Base-by-base conservation (phyloP, 2,113 vertebrate species). In the Ursus arctos region DNA sequence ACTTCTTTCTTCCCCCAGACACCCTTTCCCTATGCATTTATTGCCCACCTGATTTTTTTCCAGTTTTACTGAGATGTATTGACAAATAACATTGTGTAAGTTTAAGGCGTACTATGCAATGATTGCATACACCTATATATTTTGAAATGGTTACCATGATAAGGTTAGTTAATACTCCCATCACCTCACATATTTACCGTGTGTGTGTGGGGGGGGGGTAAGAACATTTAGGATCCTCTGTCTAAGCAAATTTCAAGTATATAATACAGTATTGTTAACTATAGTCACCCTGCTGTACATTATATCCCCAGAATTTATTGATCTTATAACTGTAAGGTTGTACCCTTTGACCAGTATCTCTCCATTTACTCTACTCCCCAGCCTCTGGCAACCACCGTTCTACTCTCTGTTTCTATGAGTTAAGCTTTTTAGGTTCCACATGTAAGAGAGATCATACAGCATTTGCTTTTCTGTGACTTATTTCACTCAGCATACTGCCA, bases 201-300 rank as follows among this genome's bases (percentile, higher is more conserved):
- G 63, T 88, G 24, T 55, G 18, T 33, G 12, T 65, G 36, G 36
- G 36, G 36, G 36, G 36, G 36, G 36, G 59, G 2, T 80, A 21
- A 95, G 43, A 63, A 88, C 21, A 53, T 81, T 72, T 72, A 87
- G 71, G 33, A 81, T 36, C n/a, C 71, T n/a, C 43, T 92, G 53
- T 71, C n/a, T 87, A 15, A 86, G 53, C n/a, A 53, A 81, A 71
- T 61, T 80, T 94, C 24, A 88, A 61, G 53, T 79, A 79, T 91
- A 12, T 85, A 77, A 31, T 85, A 57, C 6, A 24, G n/a, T 95
- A 81, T 43, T 80, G 4, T 59, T 72, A 53, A 43, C 15, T 90
- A 4, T 43, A 43, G 33, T 92, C 36, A 81, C 26, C 4, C 26
- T 81, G 22, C 61, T 87, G 0, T 72, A 63, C 19, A 72, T 87